Base-by-base conservation (phyloP, 2,888 invertebrate genomes). In the Ochropleura leucogaster region DNA sequence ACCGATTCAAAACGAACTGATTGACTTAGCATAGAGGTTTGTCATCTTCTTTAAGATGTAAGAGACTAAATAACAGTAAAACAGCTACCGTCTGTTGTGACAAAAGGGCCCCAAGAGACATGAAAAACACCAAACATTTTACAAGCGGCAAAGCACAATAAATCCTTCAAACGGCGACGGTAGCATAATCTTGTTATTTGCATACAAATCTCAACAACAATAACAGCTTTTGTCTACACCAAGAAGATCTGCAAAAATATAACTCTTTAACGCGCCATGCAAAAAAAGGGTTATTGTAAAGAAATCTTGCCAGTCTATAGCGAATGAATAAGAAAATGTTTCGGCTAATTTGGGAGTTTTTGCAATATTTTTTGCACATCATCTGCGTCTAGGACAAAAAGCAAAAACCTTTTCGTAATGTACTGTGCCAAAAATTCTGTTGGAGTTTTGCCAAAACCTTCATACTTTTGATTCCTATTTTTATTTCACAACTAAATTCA, bases 101-200 rank as follows among this genome's bases (percentile, higher is more conserved):
- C 92, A 94, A 93, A 91, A 82, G 75, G 72, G 70, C 87, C 93
- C 87, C 93, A 68, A 81, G 92, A 90, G 94, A 93, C 83, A 81
- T 70, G 80, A 78, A 82, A 79, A 89, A 87, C 85, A 86, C 84
- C 87, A 90, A 89, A 89, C 78, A 82, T 86, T 87, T 87, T 77
- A 87, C 79, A 86, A 88, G 89, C 87, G 87, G 86, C 86, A 89
- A 87, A 89, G 86, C 76, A 83, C 89, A 91, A 92, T 92, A 94
- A 93, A 91, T 92, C 90, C 88, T 86, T 92, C 91, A 92, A 91
- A 90, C 80, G 78, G 86, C 72, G 89, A 93, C 95, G 91, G 96
- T 96, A 96, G 96, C 96, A 83, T 93, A 95, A 95, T 95, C 94
- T 92, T 94, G 92, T 96, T 96, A 96, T 95, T 96, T 96, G 95